phyloP scores from a whole-genome alignment of 2,888 invertebrate genomes.

The Deroplatys truncata region DNA sequence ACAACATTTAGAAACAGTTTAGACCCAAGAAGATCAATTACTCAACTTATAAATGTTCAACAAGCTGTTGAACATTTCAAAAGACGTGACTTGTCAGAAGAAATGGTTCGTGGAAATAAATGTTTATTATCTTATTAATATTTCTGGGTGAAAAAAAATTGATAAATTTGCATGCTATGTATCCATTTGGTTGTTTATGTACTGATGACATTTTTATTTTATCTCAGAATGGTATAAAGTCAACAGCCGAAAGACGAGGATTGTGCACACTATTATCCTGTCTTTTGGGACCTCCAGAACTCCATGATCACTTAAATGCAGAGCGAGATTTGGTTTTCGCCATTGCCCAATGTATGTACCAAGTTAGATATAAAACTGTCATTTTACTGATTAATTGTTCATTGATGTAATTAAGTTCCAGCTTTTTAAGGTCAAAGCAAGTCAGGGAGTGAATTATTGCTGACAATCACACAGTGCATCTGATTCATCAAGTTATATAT shows the following conservation, averaged over 20 bases:
- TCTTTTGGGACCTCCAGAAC: slow-evolving; percentile 45
- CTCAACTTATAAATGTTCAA: slow-evolving; percentile 21
- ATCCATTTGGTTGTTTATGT: not conserved
- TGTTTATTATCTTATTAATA: not conserved
- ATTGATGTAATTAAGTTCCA: too few species aligned
- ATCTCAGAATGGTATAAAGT: not conserved
- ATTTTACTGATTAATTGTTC: too few species aligned
- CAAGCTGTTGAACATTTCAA: slow-evolving; percentile 24
- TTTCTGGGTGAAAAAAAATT: not conserved
- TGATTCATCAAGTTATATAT: too few species aligned
- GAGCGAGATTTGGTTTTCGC: slow-evolving; percentile 47
- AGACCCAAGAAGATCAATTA: not conserved
- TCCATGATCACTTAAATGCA: slow-evolving; percentile 39
- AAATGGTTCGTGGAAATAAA: slow-evolving; percentile 16
- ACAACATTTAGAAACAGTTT: slow-evolving; percentile 13
- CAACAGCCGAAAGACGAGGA: slow-evolving; percentile 19
- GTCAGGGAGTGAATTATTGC: too few species aligned
- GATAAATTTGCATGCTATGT: not conserved
- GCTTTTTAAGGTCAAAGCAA: too few species aligned
- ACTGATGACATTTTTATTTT: not conserved
- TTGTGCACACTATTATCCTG: slow-evolving; percentile 28
- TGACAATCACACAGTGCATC: too few species aligned
- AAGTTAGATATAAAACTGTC: too few species aligned
- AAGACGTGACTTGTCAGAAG: slow-evolving; percentile 16
- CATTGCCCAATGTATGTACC: slow-evolving; percentile 46